Evolutionary conservation across 2,888 invertebrate genomes (phyloP).

Genomic region (Caenorhabditis virilis): DNA sequence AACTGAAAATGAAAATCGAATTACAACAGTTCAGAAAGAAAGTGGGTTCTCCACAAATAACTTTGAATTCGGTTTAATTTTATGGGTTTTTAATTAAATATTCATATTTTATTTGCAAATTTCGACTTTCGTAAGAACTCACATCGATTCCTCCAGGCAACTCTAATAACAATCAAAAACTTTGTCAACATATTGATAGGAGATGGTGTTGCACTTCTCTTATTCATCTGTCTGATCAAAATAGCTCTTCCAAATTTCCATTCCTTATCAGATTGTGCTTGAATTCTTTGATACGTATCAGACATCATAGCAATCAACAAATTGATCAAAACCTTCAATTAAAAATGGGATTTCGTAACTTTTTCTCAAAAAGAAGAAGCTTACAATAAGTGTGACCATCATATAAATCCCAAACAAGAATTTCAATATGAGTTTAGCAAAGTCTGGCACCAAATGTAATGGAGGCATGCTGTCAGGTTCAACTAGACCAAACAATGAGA

Average conservation of each 20-base stretch:
- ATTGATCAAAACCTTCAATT: conserved; percentile 83
- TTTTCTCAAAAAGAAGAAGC: conserved; percentile 1
- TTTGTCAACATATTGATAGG: conserved; percentile 93
- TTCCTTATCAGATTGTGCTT: conserved; percentile 99
- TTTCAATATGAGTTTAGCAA: conserved; percentile 70
- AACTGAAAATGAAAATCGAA: too few relatives aligned
- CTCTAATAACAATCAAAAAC: conserved; percentile 68
- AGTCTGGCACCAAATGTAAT: conserved; percentile 70
- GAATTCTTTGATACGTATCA: conserved; percentile 90
- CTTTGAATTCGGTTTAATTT: too few relatives aligned
- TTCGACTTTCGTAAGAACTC: conserved; percentile 17
- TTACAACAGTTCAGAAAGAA: too few relatives aligned
- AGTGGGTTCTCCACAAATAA: too few relatives aligned
- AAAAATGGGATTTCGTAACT: neutral
- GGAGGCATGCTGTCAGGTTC: conserved; percentile 74
- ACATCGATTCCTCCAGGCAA: conserved; percentile 67
- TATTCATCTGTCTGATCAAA: conserved; percentile 96
- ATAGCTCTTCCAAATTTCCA: conserved; percentile 99
- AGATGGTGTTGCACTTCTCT: conserved; percentile 92
- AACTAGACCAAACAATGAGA: conserved; percentile 73
- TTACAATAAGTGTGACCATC: conserved; percentile 87
- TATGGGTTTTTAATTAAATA: too few relatives aligned
- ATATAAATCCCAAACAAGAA: conserved; percentile 91
- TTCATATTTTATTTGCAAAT: neutral
- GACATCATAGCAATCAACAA: conserved; percentile 99